These are phyloP conservation scores for Burhinus oedicnemus DNA, from an alignment of 2,113 vertebrate genomes.

Conservation along the genomic window DNA sequence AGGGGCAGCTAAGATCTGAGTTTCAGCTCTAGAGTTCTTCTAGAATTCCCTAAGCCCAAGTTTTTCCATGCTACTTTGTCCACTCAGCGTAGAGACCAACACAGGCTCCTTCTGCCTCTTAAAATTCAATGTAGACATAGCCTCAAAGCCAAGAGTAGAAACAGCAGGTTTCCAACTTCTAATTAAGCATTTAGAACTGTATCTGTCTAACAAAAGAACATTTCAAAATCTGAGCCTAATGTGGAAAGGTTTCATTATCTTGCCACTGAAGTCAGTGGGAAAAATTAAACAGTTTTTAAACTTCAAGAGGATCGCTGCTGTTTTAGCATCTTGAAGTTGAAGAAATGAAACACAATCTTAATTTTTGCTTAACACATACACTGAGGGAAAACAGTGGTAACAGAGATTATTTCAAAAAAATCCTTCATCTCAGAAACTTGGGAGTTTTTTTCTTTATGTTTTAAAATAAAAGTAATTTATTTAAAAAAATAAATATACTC, in stretches of 20 bases:
- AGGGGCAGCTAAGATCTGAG: background rate
- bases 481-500: background rate
- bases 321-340: background rate
- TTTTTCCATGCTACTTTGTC: background rate
- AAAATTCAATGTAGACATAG: background rate
- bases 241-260: background rate
- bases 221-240: background rate
- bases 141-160: background rate
- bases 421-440: background rate
- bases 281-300: background rate
- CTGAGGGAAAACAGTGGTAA: background rate
- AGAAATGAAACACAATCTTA: background rate
- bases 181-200: background rate
- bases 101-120: background rate
- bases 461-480: background rate
- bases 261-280: background rate
- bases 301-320: background rate
- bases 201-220: background rate
- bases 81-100: rapidly evolving
- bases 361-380: background rate
- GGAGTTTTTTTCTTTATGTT: background rate
- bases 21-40: background rate
- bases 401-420: background rate
- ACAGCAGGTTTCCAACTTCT: background rate
- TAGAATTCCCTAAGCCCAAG: background rate